phyloP scores from a whole-genome alignment of 2,797 vertebrate species.

The Notolepis coatsorum region DNA sequence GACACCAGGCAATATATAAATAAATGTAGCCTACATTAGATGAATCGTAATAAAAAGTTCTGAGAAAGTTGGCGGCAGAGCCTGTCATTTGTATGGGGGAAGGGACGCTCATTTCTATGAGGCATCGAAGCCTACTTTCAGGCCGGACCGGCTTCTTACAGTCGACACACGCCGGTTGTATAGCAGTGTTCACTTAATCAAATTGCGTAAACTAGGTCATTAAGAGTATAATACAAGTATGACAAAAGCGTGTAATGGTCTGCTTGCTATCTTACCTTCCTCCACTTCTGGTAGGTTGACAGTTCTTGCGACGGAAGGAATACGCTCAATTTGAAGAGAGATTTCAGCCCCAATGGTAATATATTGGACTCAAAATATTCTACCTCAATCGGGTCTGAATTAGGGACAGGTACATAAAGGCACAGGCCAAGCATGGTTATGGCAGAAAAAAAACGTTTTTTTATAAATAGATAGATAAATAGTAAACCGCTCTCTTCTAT shows the following conservation, averaged over 20 bases:
- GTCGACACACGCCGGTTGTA: no score
- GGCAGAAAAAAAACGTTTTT: conserved; percentile 13
- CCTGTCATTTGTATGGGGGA: no score
- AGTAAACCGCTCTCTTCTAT: rapidly evolving
- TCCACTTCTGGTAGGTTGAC: conserved; percentile 90
- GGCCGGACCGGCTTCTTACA: no score
- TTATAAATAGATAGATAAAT: conserved; percentile 80
- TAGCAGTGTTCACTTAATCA: no score
- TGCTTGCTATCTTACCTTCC: conserved; percentile 68
- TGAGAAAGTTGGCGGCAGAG: no score
- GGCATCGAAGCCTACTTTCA: no score
- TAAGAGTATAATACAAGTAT: neutral
- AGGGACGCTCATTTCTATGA: no score
- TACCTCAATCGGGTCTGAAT: conserved; percentile 87
- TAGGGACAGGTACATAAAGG: conserved; percentile 87
- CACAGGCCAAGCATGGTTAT: conserved; percentile 93
- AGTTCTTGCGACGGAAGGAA: conserved; percentile 93
- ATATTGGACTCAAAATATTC: conserved; percentile 94
- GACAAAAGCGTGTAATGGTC: no score
- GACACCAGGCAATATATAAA: no score
- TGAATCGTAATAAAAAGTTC: no score
- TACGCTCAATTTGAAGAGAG: conserved; percentile 87
- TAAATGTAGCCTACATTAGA: no score
- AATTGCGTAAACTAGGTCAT: neutral
- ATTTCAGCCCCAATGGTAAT: conserved; percentile 90